These are phyloP conservation scores for Selenia dentaria DNA, from an alignment of 2,888 invertebrate species.

Conservation along the genomic window DNA sequence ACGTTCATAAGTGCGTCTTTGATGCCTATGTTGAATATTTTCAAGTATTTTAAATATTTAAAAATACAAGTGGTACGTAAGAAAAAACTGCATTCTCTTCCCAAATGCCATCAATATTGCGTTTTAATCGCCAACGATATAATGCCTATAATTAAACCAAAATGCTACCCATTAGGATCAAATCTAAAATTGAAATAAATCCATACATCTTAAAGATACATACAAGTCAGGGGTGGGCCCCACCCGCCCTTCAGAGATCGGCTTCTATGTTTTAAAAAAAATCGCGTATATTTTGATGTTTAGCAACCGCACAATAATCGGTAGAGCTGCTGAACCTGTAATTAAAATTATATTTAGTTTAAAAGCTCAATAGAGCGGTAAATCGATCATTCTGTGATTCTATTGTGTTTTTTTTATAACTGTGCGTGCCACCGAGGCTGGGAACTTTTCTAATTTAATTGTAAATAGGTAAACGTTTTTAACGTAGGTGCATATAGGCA, in stretches of 20 bases:
- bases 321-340: slow-evolving; percentile 52
- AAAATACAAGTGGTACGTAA: too few species aligned
- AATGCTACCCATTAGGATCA: slow-evolving; percentile 51
- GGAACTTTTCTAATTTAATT: too few species aligned
- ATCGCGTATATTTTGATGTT: slow-evolving; percentile 66
- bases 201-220: slow-evolving; percentile 38
- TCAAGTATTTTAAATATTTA: too few species aligned
- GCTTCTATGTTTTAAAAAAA: slow-evolving; percentile 42
- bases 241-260: slow-evolving; percentile 51
- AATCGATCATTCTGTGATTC: slow-evolving; percentile 56
- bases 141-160: slow-evolving; percentile 62
- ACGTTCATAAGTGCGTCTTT: too few species aligned
- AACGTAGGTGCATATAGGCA: too few species aligned
- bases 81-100: too few species aligned
- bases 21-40: too few species aligned
- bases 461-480: too few species aligned
- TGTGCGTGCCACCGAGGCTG: too few species aligned
- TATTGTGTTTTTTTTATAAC: slow-evolving; percentile 44
- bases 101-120: too few species aligned
- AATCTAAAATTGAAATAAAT: slow-evolving; percentile 69
- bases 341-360: slow-evolving; percentile 73
- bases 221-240: slow-evolving; percentile 44
- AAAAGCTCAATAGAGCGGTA: slow-evolving; percentile 62
- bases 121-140: slow-evolving; percentile 52
- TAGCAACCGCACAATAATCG: slow-evolving; percentile 73